Conservation (phyloP, 2,888 invertebrate species). For the Erebia aethiops region DNA sequence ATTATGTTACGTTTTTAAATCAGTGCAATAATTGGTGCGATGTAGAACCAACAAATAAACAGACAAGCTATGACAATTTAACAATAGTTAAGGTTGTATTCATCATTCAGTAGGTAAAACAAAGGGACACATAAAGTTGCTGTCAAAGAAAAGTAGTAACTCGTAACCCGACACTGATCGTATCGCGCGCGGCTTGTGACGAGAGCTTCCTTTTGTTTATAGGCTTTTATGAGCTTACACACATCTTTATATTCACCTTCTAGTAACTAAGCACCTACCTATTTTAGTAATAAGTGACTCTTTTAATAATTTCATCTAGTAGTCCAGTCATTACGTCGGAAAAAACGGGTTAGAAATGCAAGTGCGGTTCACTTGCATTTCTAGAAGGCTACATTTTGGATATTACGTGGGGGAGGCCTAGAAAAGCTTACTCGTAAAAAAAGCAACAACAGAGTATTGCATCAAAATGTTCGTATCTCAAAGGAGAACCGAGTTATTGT, state of each 20-base stretch:
- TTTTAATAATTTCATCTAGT: no score
- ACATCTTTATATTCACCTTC: not conserved
- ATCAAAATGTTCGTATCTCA: no score
- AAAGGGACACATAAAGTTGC: constrained; percentile 35
- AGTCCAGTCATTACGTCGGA: no score
- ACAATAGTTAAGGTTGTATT: constrained; percentile 21
- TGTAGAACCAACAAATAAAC: not conserved
- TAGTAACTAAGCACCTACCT: not conserved
- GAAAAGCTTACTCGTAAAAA: no score
- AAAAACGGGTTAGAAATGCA: no score
- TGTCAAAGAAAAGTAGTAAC: constrained; percentile 7
- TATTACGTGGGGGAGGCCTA: no score
- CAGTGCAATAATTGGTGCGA: not conserved
- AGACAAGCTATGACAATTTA: not conserved
- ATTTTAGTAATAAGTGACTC: not conserved
- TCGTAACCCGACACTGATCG: constrained; percentile 41
- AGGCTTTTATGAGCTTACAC: not conserved
- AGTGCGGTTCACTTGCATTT: no score
- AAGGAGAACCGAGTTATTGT: no score
- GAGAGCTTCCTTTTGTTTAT: constrained; percentile 22
- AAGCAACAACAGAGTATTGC: no score
- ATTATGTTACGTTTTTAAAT: not conserved
- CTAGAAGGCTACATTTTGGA: no score
- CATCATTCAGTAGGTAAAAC: constrained; percentile 33
- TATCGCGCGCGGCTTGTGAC: constrained; percentile 30